Evolutionary conservation across 2,113 vertebrate species (phyloP).

Genomic region (Psittacula cyanocephala): DNA sequence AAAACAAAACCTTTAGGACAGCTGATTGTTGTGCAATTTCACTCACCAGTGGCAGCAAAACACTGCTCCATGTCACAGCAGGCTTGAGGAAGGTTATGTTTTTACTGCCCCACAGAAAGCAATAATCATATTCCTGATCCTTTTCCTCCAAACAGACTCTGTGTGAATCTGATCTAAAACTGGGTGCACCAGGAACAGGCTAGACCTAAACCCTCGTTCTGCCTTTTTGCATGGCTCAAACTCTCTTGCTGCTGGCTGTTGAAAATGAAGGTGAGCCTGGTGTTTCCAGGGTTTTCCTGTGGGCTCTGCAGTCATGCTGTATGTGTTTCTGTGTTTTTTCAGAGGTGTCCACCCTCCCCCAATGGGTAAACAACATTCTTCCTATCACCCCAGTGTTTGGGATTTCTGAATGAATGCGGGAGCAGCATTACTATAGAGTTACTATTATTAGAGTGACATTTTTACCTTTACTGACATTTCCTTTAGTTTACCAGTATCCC

Average conservation of each 20-base stretch:
- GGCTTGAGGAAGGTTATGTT: neutral
- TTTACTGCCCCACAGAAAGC: neutral
- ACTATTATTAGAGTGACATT: neutral
- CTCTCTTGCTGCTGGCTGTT: neutral
- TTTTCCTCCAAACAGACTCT: neutral
- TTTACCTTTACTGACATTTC: neutral
- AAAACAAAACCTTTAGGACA: neutral
- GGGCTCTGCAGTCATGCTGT: neutral
- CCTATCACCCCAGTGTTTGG: neutral
- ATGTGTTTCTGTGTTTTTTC: neutral
- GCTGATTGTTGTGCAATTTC: neutral
- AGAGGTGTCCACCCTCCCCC: neutral
- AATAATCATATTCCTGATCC: neutral
- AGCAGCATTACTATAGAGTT: neutral
- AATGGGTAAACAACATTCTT: neutral
- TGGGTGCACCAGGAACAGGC: neutral
- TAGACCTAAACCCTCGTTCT: neutral
- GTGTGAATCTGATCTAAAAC: neutral
- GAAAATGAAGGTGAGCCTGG: neutral
- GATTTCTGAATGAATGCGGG: neutral
- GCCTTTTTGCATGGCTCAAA: neutral
- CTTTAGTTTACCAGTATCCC: neutral
- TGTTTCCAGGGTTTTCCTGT: neutral
- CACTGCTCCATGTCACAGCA: neutral
- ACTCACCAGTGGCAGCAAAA: neutral